Percentiles rank a stretch among this genome's conserved stretches.
These are phyloP conservation scores for Thymelicus sylvestris DNA, from an alignment of 2,888 invertebrate genomes.

Conservation along the genomic window DNA sequence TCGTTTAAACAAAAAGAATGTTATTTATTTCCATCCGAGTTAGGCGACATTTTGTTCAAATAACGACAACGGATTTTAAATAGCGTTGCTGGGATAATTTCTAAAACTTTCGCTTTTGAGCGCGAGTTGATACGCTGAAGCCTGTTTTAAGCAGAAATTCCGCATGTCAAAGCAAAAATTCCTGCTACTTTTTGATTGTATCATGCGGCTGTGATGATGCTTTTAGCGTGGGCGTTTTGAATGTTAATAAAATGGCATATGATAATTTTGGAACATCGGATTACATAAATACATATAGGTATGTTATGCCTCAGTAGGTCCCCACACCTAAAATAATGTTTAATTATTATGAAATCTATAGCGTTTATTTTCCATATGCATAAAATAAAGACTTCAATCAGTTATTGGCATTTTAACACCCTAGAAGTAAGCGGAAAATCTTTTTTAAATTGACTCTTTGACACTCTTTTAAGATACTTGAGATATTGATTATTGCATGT, in stretches of 20 bases:
- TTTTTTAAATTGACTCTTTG: no score
- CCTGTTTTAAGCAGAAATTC: constrained; percentile 31
- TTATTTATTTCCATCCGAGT: constrained; percentile 9
- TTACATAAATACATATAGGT: constrained; percentile 3
- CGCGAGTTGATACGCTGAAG: constrained; percentile 29
- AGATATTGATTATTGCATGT: no score
- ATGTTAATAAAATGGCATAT: constrained; percentile 30
- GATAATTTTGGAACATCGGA: constrained; percentile 21
- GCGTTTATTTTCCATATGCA: no score
- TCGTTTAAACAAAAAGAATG: background rate
- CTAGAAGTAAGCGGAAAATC: no score
- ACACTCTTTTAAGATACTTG: no score
- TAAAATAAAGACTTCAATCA: no score
- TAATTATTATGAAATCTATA: no score
- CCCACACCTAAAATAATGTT: no score
- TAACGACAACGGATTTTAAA: constrained; percentile 24
- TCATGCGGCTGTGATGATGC: constrained; percentile 28
- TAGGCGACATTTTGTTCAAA: constrained; percentile 14
- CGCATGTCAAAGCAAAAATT: constrained; percentile 42
- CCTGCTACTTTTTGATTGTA: constrained; percentile 35
- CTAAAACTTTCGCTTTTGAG: constrained; percentile 35
- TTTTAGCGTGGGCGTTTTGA: constrained; percentile 25
- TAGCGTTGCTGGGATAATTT: constrained; percentile 29
- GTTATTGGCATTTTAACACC: no score
- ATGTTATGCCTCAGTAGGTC: no score